Percentiles rank a stretch among this genome's conserved stretches.
Conservation (phyloP, 2,888 invertebrate species). For the Halictus quadricinctus region DNA sequence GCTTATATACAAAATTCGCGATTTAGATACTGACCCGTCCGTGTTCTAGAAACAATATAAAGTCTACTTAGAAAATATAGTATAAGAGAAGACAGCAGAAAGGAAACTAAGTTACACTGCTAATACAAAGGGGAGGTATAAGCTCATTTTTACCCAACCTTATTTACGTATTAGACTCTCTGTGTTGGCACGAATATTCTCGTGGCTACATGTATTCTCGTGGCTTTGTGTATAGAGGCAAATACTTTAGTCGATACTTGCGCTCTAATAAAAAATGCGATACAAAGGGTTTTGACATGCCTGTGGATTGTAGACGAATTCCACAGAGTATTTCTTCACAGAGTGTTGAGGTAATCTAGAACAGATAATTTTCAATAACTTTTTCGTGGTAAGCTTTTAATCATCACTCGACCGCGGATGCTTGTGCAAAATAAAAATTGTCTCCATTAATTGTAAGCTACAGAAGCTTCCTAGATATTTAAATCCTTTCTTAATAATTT, state of each 20-base stretch:
- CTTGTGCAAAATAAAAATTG: too few relatives aligned
- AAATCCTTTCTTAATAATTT: too few relatives aligned
- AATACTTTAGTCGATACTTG: background rate
- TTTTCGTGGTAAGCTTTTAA: background rate
- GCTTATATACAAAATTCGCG: background rate
- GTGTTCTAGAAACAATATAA: background rate
- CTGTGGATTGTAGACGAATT: background rate
- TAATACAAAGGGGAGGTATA: background rate
- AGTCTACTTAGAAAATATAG: background rate
- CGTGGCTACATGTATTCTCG: background rate
- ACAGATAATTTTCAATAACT: background rate
- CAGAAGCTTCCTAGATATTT: too few relatives aligned
- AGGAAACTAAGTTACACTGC: background rate
- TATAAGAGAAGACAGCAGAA: background rate
- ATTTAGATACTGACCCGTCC: background rate
- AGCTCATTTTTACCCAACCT: background rate
- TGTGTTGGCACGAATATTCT: background rate
- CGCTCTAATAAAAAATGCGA: slow-evolving; percentile 7
- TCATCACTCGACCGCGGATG: background rate
- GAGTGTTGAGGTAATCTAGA: background rate
- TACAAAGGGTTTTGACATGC: slow-evolving; percentile 7
- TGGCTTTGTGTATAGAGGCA: background rate
- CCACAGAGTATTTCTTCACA: background rate
- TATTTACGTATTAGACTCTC: background rate
- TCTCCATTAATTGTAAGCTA: too few relatives aligned